phyloP scores from a whole-genome alignment of 2,113 vertebrate species.

The Burhinus bistriatus region DNA sequence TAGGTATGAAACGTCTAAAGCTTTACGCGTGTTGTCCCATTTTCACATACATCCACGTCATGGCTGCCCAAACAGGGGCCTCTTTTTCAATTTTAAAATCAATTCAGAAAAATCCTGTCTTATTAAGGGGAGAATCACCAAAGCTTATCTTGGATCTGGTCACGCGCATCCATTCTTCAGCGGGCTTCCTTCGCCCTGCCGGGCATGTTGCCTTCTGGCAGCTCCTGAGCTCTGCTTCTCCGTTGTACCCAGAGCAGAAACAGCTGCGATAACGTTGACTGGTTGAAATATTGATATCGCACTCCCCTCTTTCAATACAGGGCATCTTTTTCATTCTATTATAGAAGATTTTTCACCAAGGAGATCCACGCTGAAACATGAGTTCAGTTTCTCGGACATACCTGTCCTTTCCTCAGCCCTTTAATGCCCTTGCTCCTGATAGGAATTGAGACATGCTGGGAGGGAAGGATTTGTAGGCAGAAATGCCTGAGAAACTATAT shows the following conservation, averaged over 20 bases:
- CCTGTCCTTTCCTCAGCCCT: background rate
- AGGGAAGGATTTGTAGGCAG: slow-evolving; percentile 13
- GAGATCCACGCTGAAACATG: background rate
- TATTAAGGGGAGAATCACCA: background rate
- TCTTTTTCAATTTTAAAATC: background rate
- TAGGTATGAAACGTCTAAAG: background rate
- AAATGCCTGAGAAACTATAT: slow-evolving; percentile 15
- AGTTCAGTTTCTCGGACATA: background rate
- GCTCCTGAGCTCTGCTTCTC: background rate
- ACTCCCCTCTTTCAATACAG: background rate
- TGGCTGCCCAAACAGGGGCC: background rate
- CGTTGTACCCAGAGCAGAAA: background rate
- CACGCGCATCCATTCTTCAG: background rate
- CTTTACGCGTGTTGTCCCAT: background rate
- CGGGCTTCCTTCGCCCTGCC: background rate
- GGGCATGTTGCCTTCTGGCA: background rate
- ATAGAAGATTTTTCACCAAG: background rate
- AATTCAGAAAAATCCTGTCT: background rate
- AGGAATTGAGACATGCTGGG: background rate
- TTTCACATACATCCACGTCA: background rate
- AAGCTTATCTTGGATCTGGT: background rate
- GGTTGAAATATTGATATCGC: background rate
- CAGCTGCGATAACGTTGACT: background rate
- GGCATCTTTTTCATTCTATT: background rate
- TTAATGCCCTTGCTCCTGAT: slow-evolving; percentile 7